Base-by-base conservation (phyloP, 2,797 vertebrate genomes). In the Labroides dimidiatus region DNA sequence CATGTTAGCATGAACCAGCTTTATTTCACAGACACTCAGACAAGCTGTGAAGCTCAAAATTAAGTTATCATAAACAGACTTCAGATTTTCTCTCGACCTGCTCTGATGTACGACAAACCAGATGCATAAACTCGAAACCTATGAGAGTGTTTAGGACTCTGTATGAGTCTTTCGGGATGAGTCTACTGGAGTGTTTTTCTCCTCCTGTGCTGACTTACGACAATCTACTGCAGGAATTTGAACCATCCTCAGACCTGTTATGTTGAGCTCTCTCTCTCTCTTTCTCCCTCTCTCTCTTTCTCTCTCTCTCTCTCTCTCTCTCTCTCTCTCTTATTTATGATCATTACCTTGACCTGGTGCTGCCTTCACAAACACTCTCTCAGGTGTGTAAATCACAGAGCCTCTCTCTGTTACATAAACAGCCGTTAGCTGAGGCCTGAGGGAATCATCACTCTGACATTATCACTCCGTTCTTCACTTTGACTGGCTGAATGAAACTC, bases 281-380 rank as follows among this genome's bases (percentile, higher is more conserved):
- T 57, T 72, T 67, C 21, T 36, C 60, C 24, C 59, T 71, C 72
- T 70, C 75, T 72, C 73, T 57, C 68, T 87, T 88, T n/a, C 72
- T 67, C 21, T 36, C 60, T 30, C 59, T 71, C 72, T 70, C 75
- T 72, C 73, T 57, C 68, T 87, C 72, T 67, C 21, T 36, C 60
- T 30, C 59, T 71, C 72, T 70, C 75, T 72, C 73, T 57, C 68
- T 87, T 88, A 91, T 91, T 91, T 89, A 91, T 89, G 81, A 81
- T 90, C 85, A 91, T 90, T 90, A 90, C 87, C 79, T 85, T 91
- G 86, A 89, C 89, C 88, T 77, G 77, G 75, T 64, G 42, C 78
- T 84, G 71, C 68, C 86, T 77, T 84, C 87, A 87, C 75, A 86
- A 60, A 87, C 88, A 79, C 81, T 81, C 83, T 82, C 81, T 84